phyloP scores from a whole-genome alignment of 30 jellyfish, hydroid and myxozoan species.

The Cassiopea andromeda region DNA sequence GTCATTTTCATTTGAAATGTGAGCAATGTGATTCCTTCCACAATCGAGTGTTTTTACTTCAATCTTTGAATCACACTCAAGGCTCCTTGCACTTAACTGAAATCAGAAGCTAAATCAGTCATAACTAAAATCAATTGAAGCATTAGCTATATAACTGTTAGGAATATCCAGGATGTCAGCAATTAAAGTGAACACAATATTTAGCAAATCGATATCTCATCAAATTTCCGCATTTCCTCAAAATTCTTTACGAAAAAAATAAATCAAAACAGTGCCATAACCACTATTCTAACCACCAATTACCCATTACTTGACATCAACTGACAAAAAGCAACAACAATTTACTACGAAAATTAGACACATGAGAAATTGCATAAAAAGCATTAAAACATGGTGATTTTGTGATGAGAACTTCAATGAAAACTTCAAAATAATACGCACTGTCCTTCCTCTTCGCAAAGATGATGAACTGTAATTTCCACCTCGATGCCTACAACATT shows the following conservation, averaged over 20 bases:
- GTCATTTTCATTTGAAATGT: slow-evolving; percentile 78
- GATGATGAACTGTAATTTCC: slow-evolving; percentile 52
- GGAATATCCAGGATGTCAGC: background rate
- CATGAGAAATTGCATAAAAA: too few species aligned
- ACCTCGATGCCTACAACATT: background rate
- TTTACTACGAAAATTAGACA: too few species aligned
- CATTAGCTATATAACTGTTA: background rate
- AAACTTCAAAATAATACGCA: background rate
- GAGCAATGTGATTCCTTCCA: slow-evolving; percentile 91
- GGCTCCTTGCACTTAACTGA: slow-evolving; percentile 52
- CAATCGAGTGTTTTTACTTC: slow-evolving; percentile 67
- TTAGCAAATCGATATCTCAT: too few species aligned
- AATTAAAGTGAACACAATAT: too few species aligned
- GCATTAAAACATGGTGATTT: too few species aligned
- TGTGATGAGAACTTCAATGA: background rate
- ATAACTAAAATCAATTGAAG: background rate
- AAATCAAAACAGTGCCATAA: too few species aligned
- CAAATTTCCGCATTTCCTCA: too few species aligned
- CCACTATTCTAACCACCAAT: too few species aligned
- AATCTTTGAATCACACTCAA: slow-evolving; percentile 47
- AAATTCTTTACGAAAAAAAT: too few species aligned
- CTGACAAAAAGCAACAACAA: too few species aligned
- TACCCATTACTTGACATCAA: too few species aligned
- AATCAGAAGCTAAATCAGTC: too few species aligned
- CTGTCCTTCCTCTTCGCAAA: slow-evolving; percentile 42